Evolutionary conservation across 2,797 vertebrate genomes (phyloP).

Genomic region (Staurois parvus): DNA sequence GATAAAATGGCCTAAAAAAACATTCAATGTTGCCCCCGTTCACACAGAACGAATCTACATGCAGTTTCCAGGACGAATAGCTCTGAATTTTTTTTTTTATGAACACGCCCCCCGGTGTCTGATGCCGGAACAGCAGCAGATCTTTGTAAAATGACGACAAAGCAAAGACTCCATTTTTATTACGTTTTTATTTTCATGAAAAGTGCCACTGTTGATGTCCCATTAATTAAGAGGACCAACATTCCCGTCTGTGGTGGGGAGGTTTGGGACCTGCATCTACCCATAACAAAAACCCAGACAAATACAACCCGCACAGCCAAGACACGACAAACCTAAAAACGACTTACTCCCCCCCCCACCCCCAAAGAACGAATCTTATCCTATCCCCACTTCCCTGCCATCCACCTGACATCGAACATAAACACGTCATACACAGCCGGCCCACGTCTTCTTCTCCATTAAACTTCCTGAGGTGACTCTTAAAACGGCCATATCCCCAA

Average conservation of each 20-base stretch:
- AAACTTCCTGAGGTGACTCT: constrained; percentile 23
- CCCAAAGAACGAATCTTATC: background rate
- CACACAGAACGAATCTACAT: too few relatives aligned
- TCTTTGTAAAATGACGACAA: background rate
- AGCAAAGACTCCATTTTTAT: constrained; percentile 3
- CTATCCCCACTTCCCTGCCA: background rate
- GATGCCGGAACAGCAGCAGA: too few relatives aligned
- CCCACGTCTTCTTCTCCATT: background rate
- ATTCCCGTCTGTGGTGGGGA: constrained; percentile 7
- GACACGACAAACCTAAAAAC: constrained; percentile 12
- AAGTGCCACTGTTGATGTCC: constrained; percentile 43
- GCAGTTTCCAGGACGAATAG: too few relatives aligned
- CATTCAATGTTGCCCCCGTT: too few relatives aligned
- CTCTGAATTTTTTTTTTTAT: too few relatives aligned
- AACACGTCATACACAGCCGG: background rate
- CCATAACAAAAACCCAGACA: constrained; percentile 10
- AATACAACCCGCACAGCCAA: constrained; percentile 24
- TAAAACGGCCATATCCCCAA: background rate
- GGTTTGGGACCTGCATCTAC: background rate
- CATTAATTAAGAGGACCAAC: constrained; percentile 16
- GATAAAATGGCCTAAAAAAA: too few relatives aligned
- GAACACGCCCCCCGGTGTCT: background rate
- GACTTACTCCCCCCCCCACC: background rate
- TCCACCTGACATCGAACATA: constrained; percentile 19
- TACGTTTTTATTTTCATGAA: constrained; percentile 53